phyloP scores from a whole-genome alignment of 2,888 invertebrate species.

The Drosophila rubida region DNA sequence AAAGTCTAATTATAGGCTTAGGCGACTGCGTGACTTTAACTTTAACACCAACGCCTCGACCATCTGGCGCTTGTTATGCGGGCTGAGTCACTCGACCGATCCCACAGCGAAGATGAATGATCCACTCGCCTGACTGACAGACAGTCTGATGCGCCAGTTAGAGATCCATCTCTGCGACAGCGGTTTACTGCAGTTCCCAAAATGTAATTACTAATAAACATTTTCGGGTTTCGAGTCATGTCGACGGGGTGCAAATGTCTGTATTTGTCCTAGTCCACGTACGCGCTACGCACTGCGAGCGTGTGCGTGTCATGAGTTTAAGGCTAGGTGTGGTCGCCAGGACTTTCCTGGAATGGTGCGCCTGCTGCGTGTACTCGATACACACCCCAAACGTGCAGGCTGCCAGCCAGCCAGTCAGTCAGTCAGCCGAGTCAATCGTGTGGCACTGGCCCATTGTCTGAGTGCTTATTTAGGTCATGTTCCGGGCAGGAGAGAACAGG shows the following conservation, averaged over 20 bases:
- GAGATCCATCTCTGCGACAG: conserved; percentile 20
- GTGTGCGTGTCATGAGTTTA: conserved; percentile 44
- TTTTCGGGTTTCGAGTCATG: not conserved
- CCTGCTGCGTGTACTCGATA: conserved; percentile 10
- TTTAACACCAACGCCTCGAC: conserved; percentile 30
- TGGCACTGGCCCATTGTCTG: conserved; percentile 44
- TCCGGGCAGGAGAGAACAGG: conserved; percentile 27
- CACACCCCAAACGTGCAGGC: conserved; percentile 6
- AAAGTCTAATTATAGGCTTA: conserved; percentile 48
- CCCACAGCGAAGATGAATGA: conserved; percentile 34
- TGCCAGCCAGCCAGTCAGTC: not conserved
- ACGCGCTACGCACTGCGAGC: not conserved
- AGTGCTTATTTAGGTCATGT: conserved; percentile 75
- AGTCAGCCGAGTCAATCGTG: conserved; percentile 19
- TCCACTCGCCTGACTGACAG: not conserved
- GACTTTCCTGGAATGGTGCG: conserved; percentile 32
- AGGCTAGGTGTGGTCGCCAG: conserved; percentile 41
- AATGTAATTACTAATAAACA: conserved; percentile 27
- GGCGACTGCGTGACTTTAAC: conserved; percentile 41
- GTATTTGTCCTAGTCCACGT: conserved; percentile 49
- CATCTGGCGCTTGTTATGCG: conserved; percentile 44
- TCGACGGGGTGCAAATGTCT: conserved; percentile 25
- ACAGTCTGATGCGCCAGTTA: too few relatives aligned
- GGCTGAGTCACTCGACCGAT: conserved; percentile 24
- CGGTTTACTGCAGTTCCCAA: conserved; percentile 8